These are phyloP conservation scores for Pheosia gnoma DNA, from an alignment of 2,888 invertebrate species.

Conservation along the genomic window DNA sequence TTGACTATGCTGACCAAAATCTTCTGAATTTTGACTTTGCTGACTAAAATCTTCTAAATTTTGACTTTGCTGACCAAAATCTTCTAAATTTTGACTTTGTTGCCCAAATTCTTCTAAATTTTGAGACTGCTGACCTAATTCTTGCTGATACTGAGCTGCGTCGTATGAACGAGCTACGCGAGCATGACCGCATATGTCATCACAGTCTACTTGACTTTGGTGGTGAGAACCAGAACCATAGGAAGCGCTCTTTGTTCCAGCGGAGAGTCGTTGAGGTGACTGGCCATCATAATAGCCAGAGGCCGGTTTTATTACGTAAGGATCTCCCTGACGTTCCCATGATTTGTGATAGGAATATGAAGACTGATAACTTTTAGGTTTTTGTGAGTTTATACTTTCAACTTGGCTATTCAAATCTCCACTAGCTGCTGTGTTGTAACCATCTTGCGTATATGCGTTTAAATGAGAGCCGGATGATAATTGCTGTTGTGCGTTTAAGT, in stretches of 20 bases:
- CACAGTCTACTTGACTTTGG: conserved; percentile 57
- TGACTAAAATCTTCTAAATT: conserved; percentile 26
- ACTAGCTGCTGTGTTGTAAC: conserved; percentile 23
- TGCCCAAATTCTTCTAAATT: conserved; percentile 26
- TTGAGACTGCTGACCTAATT: conserved; percentile 38
- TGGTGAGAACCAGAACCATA: conserved; percentile 56
- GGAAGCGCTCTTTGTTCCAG: conserved; percentile 48
- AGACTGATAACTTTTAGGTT: conserved; percentile 76
- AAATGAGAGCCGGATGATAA: conserved; percentile 37
- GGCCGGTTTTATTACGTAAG: conserved; percentile 73
- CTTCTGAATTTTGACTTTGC: conserved; percentile 41
- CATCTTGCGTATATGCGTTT: conserved; percentile 35
- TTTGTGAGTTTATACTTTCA: conserved; percentile 46
- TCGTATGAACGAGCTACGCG: conserved; percentile 64
- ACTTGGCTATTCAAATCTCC: conserved; percentile 44
- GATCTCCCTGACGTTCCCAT: conserved; percentile 80
- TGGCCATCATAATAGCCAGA: conserved; percentile 47
- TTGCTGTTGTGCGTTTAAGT: conserved; percentile 46
- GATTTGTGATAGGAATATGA: conserved; percentile 80
- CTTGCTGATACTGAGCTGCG: conserved; percentile 33
- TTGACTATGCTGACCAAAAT: conserved; percentile 46
- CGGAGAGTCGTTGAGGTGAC: conserved; percentile 56
- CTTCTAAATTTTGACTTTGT: conserved; percentile 39
- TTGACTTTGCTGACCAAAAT: conserved; percentile 43
- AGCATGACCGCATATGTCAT: conserved; percentile 54